A percentile compares a stretch with the other conserved stretches of the same genome.
These are phyloP conservation scores for Premnoplex brunnescens DNA, from an alignment of 2,797 vertebrate species.

Conservation along the genomic window DNA sequence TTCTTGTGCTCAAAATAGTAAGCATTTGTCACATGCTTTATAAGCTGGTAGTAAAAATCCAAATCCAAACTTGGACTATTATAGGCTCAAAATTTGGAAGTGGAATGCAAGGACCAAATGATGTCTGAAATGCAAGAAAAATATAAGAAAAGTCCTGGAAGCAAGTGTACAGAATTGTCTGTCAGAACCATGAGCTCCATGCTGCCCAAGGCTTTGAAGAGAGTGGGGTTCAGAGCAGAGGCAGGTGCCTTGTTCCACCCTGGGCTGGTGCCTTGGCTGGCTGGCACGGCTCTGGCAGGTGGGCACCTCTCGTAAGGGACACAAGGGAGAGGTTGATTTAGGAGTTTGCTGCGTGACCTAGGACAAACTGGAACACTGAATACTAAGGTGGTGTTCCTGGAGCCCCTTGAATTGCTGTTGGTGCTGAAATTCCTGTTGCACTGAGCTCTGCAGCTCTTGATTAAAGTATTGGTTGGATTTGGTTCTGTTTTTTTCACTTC, in stretches of 20 bases:
- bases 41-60: not conserved
- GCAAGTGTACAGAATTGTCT: rapidly evolving
- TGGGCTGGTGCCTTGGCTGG: not conserved
- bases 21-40: not conserved
- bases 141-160: not conserved
- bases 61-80: not conserved
- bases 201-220: not conserved
- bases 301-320: too few species aligned
- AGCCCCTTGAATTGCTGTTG: not conserved
- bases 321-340: not conserved
- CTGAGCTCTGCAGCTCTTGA: not conserved
- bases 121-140: not conserved
- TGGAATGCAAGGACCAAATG: not conserved
- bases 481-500: not conserved
- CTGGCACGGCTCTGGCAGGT: rapidly evolving
- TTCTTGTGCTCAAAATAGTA: not conserved
- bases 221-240: not conserved
- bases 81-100: not conserved
- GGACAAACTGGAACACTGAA: not conserved
- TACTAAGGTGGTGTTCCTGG: not conserved
- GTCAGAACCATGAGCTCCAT: rapidly evolving
- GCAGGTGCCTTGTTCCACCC: not conserved
- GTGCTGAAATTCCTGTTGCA: not conserved
- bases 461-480: not conserved
- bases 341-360: rapidly evolving